Evolutionary conservation across 1,140 invertebrate genomes (phyloP), one percentile per base, ranked within the genome.

Genomic region (Bacillus rossius): DNA sequence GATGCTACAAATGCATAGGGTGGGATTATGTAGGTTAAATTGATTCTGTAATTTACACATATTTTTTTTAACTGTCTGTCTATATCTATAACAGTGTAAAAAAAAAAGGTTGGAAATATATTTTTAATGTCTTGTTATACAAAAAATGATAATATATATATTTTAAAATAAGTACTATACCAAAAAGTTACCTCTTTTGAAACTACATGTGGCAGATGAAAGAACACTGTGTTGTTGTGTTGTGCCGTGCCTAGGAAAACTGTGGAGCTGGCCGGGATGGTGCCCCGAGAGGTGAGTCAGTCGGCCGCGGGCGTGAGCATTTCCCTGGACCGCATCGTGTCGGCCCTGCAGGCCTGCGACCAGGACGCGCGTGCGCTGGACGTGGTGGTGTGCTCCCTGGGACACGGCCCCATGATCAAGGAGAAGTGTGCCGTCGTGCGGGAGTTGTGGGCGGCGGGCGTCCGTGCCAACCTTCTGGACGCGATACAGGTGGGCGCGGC

Each of bases 281-380:
- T 69, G 41, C 61, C 64, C 60, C 69, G 75, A 63, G 69, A 79
- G 65, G 45, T 75, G 41, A 72, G 70, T 50, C 83, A 84, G 61
- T 77, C 75, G 52, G 88, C 83, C 0, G 87, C 85, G 3, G 91
- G 90, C 13, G 79, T 91, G 13, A 89, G 88, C 37, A 79, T 92
- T 42, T 87, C 84, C 1, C 69, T 92, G 29, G 84, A 86, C 53
- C 87, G 84, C 68, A 70, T 92, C 26, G 78, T 87, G 0, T 76
- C 77, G 43, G 77, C 77, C 14, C 69, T 83, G 23, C 72, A 72
- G 57, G 78, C 77, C 69, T 71, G 76, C 43, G 72, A 78, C 22
- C 65, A 64, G 13, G 67, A 67, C 49, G 65, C 69, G 62, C 65
- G 63, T 4, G 69, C 72, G n/a, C 71, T 84, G 17, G 86, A 91